These are phyloP conservation scores for Pristionchus mayeri DNA, from an alignment of 2,888 invertebrate species.

Conservation along the genomic window DNA sequence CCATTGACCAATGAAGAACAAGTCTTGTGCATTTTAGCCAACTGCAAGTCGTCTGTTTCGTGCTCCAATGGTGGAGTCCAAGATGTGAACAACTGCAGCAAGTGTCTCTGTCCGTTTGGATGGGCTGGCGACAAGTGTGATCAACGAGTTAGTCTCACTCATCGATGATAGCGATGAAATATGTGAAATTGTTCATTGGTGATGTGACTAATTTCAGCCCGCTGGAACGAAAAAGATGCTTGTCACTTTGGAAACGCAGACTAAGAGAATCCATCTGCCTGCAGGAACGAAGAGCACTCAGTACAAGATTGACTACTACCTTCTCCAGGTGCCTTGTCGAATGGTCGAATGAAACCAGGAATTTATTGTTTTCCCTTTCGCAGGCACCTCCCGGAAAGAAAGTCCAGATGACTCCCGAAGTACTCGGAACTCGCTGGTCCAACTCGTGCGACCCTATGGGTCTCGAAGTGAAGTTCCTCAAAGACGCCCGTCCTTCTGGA, in stretches of 20 bases:
- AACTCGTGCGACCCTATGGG: not conserved
- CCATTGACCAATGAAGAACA: too few species aligned
- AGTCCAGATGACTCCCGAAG: not conserved
- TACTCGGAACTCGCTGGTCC: conserved; percentile 1
- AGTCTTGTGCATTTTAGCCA: conserved; percentile 19
- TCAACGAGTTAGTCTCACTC: not conserved
- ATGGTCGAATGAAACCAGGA: not conserved
- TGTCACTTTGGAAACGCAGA: not conserved
- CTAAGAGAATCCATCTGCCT: not conserved
- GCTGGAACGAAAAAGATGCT: not conserved
- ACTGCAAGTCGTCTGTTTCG: not conserved
- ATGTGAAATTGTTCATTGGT: too few species aligned
- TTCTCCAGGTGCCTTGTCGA: not conserved
- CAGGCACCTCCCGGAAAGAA: not conserved
- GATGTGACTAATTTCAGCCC: not conserved
- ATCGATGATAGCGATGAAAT: too few species aligned
- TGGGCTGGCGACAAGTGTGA: conserved; percentile 24
- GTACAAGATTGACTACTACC: conserved; percentile 4
- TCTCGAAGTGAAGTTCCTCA: conserved; percentile 21
- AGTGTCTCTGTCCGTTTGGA: conserved; percentile 20
- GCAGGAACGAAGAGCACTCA: not conserved
- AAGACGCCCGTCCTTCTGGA: not conserved
- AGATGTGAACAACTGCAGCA: conserved; percentile 19
- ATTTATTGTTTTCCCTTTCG: not conserved
- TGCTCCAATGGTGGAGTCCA: conserved; percentile 39